A percentile compares a stretch with the other conserved stretches of the same genome.
Evolutionary conservation across 2,888 invertebrate genomes (phyloP).

Genomic region (Crioceris asparagi): DNA sequence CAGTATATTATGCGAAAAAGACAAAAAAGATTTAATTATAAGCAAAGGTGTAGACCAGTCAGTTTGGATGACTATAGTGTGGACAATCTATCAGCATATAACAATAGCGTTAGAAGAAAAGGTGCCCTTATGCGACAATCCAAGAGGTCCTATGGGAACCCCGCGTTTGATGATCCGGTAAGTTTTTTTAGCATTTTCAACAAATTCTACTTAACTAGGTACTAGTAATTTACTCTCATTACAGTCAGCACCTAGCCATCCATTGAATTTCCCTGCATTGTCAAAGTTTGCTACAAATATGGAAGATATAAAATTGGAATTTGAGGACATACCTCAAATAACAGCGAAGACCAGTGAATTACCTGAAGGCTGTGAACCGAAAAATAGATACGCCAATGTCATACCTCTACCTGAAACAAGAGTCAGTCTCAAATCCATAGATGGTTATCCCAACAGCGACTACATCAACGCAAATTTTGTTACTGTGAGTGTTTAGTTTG

Average conservation of each 20-base stretch:
- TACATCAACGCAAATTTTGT: constrained; percentile 93
- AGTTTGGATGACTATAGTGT: constrained; percentile 81
- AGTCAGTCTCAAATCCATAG: constrained; percentile 61
- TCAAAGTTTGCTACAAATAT: constrained; percentile 61
- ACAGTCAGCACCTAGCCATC: constrained; percentile 56
- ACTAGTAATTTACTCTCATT: constrained; percentile 24
- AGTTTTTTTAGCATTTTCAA: constrained; percentile 25
- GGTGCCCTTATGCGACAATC: constrained; percentile 58
- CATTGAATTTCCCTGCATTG: constrained; percentile 67
- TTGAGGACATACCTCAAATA: constrained; percentile 68
- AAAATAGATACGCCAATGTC: constrained; percentile 91
- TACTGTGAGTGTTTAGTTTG: constrained; percentile 49
- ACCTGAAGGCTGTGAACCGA: constrained; percentile 77
- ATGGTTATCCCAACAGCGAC: constrained; percentile 68
- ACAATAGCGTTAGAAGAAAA: constrained; percentile 67
- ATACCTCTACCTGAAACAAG: constrained; percentile 86
- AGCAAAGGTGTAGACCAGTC: constrained; percentile 79
- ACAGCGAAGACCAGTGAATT: constrained; percentile 71
- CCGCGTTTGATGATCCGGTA: constrained; percentile 82
- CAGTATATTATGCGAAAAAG: constrained; percentile 73
- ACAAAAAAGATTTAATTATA: constrained; percentile 69
- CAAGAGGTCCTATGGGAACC: constrained; percentile 82
- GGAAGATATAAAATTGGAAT: constrained; percentile 70
- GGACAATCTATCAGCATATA: constrained; percentile 77
- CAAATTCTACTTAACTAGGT: background rate